Base-by-base conservation (phyloP, 2,888 invertebrate species). In the Aleiodes leptofemur region DNA sequence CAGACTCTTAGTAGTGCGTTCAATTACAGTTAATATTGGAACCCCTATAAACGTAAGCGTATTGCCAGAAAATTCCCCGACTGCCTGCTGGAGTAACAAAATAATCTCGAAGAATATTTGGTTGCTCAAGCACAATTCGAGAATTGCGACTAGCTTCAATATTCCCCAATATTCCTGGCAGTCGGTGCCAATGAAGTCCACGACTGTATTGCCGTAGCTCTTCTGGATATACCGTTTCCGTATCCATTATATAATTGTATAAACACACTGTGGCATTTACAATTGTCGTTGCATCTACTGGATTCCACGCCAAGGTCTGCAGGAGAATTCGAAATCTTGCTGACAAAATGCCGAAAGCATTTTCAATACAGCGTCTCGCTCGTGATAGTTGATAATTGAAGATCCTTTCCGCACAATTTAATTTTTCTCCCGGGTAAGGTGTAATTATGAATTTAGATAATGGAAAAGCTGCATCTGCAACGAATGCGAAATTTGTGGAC, bases 321-420 rank as follows among this genome's bases (percentile, higher is more conserved):
- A 4, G 16, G 1, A 55, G 16, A 16, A 55, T 55, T 4, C 16
- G 14, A n/a, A 55, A 55, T 55, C 55, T 55, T n/a, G 55, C 2
- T 14, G 53, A 23, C n/a, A 0, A 66, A 50, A 31, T 61, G 50
- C 7, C 66, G 7, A 72, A 72, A 13, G 72, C n/a, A 59, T 72
- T 72, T 31, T 72, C 50, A 29, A 72, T 55, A 8, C 53, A 43
- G 66, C 78, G 77, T 55, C 79, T 72, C 43, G 72, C 77, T 16
- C 76, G 79, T 66, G 80, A 80, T 55, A 83, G 75, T 75, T 82
- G 76, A 61, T 79, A 81, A 73, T 83, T 81, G 48, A 78, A 79
- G n/a, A 81, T 77, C 53, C 74, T 77, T 76, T 81, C 79, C 23
- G 57, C 73, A 72, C 82, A 78, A 59, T 82, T 74, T 4, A 83